Evolutionary conservation across 2,113 vertebrate species (phyloP), one percentile per base, ranked within the genome.

Genomic region (Poeciliopsis retropinna): DNA sequence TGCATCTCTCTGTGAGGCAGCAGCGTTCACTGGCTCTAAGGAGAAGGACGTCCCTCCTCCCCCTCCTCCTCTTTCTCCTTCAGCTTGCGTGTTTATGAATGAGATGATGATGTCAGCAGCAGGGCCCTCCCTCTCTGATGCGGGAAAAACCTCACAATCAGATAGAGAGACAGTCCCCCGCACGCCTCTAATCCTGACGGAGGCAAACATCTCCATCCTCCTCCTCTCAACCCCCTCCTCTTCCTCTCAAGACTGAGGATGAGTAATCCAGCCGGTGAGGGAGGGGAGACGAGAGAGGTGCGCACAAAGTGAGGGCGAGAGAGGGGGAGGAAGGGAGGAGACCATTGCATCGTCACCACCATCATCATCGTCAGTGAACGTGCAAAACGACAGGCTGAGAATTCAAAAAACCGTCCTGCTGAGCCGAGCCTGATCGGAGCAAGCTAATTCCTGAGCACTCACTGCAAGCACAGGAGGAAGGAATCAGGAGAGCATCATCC

Each of bases 131-230:
- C 78, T 57, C 85, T 63, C 82, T 39, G 87, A 81, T 88, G 88
- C 88, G 84, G 88, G 82, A 87, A 85, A 88, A 87, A 57, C 79
- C 88, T 90, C 83, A 88, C 81, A 79, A 85, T 62, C 67, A 76
- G 67, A 54, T n/a, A 60, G 44, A 81, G 80, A 67, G 64, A 68
- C n/a, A 57, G 37, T 75, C 64, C 75, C 70, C 70, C 28, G 8
- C 0, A 73, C 47, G 67, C 67, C 81, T 57, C 65, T 31, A 39
- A 28, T 47, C 72, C 75, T 19, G 69, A 72, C 47, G 39, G 57
- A 62, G 70, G 44, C 14, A 44, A 66, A 60, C 25, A 2, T 63
- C 73, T 57, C 51, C 25, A 57, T 25, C 22, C 7, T 64, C 73
- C 75, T 41, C 66, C 60, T 29, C 77, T 11, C 34, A 37, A 2